Evolutionary conservation across 2,888 invertebrate species (phyloP).

Genomic region (Chironomus tentans): DNA sequence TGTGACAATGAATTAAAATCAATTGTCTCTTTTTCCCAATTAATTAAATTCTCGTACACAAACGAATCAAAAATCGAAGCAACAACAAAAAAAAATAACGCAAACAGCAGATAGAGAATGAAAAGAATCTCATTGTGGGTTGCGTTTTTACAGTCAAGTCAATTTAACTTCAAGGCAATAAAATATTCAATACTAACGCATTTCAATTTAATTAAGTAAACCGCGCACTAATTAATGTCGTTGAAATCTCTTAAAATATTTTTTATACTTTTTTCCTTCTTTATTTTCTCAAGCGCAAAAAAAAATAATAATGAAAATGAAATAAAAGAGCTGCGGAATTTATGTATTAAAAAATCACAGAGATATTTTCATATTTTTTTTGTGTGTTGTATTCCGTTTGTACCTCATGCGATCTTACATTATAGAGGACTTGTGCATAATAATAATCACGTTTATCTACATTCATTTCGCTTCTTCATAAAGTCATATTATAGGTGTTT

Average conservation of each 20-base stretch:
- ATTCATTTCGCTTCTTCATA: constrained; percentile 8
- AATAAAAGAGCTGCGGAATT: background rate
- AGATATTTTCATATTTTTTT: too few relatives aligned
- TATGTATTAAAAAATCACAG: background rate
- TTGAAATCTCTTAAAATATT: background rate
- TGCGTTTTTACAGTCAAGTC: background rate
- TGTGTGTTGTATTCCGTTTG: background rate
- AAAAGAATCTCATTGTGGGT: background rate
- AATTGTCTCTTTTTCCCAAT: constrained; percentile 1
- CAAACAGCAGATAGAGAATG: background rate
- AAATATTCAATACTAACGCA: background rate
- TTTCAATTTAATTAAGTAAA: background rate
- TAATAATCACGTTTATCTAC: constrained; percentile 10
- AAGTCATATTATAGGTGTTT: constrained; percentile 12
- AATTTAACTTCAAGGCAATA: background rate
- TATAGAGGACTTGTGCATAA: constrained; percentile 1
- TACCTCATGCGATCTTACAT: background rate
- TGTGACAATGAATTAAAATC: background rate
- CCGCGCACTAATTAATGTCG: constrained; percentile 2
- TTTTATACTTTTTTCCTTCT: too few relatives aligned
- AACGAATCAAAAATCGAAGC: too few relatives aligned
- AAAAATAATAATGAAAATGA: background rate
- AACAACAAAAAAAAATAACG: background rate
- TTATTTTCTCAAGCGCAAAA: background rate
- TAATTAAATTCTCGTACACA: background rate